These are phyloP conservation scores for Xanthorhoe designata DNA, from an alignment of 2,888 invertebrate species.

Conservation along the genomic window DNA sequence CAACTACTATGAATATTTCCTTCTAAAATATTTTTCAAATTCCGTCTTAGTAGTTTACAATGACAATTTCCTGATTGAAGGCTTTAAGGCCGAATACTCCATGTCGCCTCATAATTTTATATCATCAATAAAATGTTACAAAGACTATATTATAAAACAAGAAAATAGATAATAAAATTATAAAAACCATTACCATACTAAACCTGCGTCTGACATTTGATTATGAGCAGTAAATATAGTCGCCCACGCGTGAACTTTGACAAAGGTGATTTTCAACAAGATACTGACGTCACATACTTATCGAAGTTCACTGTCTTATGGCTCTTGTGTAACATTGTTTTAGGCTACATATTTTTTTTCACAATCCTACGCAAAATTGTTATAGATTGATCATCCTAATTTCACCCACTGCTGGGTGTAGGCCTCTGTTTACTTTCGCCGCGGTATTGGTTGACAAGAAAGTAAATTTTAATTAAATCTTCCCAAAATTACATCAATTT, in stretches of 20 bases:
- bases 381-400: too few species aligned
- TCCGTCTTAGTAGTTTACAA: too few species aligned
- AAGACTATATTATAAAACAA: conserved; percentile 12
- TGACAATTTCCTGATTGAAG: too few species aligned
- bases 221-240: conserved; percentile 27
- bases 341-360: neutral
- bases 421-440: too few species aligned
- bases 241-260: conserved; percentile 44
- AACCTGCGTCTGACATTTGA: conserved; percentile 33
- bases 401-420: too few species aligned
- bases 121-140: neutral
- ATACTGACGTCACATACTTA: conserved; percentile 32
- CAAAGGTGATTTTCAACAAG: conserved; percentile 28
- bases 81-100: too few species aligned
- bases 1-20: too few species aligned
- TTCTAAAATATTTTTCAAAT: too few species aligned
- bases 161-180: neutral
- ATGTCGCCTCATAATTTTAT: neutral
- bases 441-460: too few species aligned
- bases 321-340: conserved; percentile 20
- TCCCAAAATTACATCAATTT: too few species aligned
- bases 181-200: conserved; percentile 1
- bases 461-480: too few species aligned
- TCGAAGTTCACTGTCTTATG: conserved; percentile 13
- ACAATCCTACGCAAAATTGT: too few species aligned